A percentile compares a stretch with the other conserved stretches of the same genome.
phyloP scores from a whole-genome alignment of 2,113 vertebrate genomes.

The Urocitellus parryii region DNA sequence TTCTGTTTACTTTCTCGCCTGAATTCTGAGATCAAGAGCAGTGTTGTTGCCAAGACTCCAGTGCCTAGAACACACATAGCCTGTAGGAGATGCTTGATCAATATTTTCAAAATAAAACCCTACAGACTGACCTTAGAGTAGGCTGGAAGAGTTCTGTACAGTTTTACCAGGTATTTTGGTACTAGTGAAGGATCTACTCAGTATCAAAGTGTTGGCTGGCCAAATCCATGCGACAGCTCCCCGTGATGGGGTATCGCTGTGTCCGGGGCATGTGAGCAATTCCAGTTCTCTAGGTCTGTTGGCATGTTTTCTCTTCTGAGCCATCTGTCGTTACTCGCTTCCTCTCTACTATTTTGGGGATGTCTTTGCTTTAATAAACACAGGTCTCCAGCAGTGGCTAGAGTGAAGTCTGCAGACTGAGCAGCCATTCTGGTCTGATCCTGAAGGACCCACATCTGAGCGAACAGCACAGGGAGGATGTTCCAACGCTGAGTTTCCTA shows the following conservation, averaged over 20 bases:
- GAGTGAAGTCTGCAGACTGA: not conserved
- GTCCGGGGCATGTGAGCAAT: not conserved
- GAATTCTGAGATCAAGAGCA: not conserved
- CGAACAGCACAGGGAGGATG: not conserved
- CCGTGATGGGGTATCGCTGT: not conserved
- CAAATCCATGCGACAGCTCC: not conserved
- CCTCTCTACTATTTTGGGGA: not conserved
- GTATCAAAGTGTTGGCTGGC: not conserved
- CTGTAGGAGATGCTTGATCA: not conserved
- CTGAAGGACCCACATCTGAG: rapidly evolving
- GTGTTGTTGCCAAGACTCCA: not conserved
- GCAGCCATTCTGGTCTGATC: not conserved
- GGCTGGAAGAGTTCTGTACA: not conserved
- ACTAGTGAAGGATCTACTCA: not conserved
- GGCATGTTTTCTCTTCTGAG: not conserved
- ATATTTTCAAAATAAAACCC: not conserved
- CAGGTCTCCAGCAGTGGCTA: not conserved
- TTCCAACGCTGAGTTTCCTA: not conserved
- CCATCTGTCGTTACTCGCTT: not conserved
- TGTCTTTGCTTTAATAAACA: not conserved
- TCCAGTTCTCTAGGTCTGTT: not conserved
- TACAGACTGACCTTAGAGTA: not conserved
- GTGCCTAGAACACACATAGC: not conserved
- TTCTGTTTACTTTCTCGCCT: not conserved
- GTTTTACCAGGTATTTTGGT: not conserved